Evolutionary conservation across 2,113 vertebrate species (phyloP), one percentile per base, ranked within the genome.

Genomic region (Lepisosteus osseus): DNA sequence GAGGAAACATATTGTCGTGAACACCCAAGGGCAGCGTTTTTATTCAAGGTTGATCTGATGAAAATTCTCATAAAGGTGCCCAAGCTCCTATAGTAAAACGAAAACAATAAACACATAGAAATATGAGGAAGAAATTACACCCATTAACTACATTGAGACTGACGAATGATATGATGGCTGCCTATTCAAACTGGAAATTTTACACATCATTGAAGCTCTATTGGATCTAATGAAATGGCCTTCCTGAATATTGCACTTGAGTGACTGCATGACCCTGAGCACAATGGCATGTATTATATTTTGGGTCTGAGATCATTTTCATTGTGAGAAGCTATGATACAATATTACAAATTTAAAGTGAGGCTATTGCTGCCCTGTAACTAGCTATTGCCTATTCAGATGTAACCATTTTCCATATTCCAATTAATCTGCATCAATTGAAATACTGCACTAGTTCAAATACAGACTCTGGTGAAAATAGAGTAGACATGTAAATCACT

Each of bases 201-300:
- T 94, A 96, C 95, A 96, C 95, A 93, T 95, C 95, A 95, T 96
- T 92, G 95, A 94, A 94, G 92, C 93, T 94, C 94, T 93, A 95
- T 95, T 96, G 94, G 91, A 93, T 92, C 92, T 94, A 96, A 95
- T 96, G 95, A 96, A 96, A 95, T 91, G 90, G 90, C 92, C 91
- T 95, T 96, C 93, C 95, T 95, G 93, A 94, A 94, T 94, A 92
- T 93, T 93, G 88, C 91, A 90, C 94, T 90, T 93, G 89, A 93
- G 87, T 93, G 91, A 87, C 75, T 89, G 86, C 87, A 63, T 92
- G 92, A 94, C 92, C 90, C 80, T 76, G 84, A 89, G 89, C 85
- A 96, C 95, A 97, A 97, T 94, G 91, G 93, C 78, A 78, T 88
- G 94, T 89, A 94, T 97, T 97, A 94, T 96, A 92, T 86, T 91